Evolutionary conservation across 2,888 invertebrate genomes (phyloP), one percentile per base, ranked within the genome.

Genomic region (Salpingus planirostris): DNA sequence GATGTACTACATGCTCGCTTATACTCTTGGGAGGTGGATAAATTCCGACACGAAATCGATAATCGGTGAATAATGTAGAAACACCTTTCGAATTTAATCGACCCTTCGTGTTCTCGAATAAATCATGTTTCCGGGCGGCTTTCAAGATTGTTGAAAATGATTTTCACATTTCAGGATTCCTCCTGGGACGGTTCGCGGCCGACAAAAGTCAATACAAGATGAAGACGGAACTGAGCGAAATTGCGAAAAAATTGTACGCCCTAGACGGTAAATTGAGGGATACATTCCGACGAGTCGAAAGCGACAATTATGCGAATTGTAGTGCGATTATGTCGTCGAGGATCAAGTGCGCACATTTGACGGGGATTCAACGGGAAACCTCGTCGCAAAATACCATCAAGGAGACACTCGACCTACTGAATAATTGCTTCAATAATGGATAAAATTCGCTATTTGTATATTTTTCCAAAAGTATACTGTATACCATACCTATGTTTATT

Each of bases 181-280:
- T 69, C 11, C 46, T 69, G 23, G 69, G 69, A 3, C 59, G 66
- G 21, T 66, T 67, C 33, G 62, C 64, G 1, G 54, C 65, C 2
- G 64, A 67, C 29, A 52, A 62, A 18, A 58, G 61, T 2, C 31
- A 59, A 2, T 52, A 60, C 14, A 54, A 39, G 49, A 59, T 51
- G 55, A 52, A 47, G 47, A 40, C 28, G 41, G 57, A 31, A 27
- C 50, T 36, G 44, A 55, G 38, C 32, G 64, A 65, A 55, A 22
- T 49, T 14, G 33, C 43, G 7, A 42, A 29, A 15, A 46, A 43
- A 37, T 29, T 50, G 6, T 37, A 15, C 10, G 26, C 15, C 2
- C 32, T 50, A 15, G 49, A 50, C 28, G 28, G 33, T 3, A 46
- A 45, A 28, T 33, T 51, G 8, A 40, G 44, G 27, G 33, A 34